A percentile compares a stretch with the other conserved stretches of the same genome.
Evolutionary conservation across 2,888 invertebrate species (phyloP).

Genomic region (Hydrotaea diabolus): DNA sequence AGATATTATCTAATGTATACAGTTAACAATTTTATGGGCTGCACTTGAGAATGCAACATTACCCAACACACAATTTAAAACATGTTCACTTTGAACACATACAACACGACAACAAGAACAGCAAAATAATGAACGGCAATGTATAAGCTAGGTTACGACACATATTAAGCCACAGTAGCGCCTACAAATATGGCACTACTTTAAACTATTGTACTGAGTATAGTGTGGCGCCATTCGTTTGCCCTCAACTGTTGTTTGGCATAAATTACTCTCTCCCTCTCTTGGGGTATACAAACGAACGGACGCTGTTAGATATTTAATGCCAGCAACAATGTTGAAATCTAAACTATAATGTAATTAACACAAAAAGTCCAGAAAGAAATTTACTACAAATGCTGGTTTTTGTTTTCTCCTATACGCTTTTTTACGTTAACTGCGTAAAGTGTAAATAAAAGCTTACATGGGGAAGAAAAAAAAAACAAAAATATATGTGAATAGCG

Average conservation of each 20-base stretch:
- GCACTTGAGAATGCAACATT: too few species aligned
- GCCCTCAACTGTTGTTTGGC: background rate
- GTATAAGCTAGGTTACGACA: background rate
- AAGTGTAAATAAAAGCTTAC: background rate
- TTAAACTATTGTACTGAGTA: background rate
- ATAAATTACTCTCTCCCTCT: conserved; percentile 10
- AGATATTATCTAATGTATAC: too few species aligned
- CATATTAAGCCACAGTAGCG: background rate
- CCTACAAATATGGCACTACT: background rate
- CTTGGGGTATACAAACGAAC: background rate
- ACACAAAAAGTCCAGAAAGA: conserved; percentile 47
- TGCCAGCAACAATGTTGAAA: conserved; percentile 8
- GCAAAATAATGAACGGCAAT: conserved; percentile 6
- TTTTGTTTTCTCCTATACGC: too few species aligned
- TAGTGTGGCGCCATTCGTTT: background rate
- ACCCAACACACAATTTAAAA: too few species aligned
- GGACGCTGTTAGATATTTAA: background rate
- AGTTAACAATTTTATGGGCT: too few species aligned
- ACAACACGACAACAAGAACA: conserved; percentile 14
- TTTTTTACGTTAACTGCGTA: background rate
- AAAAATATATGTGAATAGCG: background rate
- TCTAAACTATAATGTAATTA: conserved; percentile 58
- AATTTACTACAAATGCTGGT: conserved; percentile 42
- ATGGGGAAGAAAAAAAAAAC: background rate
- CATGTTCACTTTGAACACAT: too few species aligned